Evolutionary conservation across 2,888 invertebrate species (phyloP).

Genomic region (Cantharis lateralis): DNA sequence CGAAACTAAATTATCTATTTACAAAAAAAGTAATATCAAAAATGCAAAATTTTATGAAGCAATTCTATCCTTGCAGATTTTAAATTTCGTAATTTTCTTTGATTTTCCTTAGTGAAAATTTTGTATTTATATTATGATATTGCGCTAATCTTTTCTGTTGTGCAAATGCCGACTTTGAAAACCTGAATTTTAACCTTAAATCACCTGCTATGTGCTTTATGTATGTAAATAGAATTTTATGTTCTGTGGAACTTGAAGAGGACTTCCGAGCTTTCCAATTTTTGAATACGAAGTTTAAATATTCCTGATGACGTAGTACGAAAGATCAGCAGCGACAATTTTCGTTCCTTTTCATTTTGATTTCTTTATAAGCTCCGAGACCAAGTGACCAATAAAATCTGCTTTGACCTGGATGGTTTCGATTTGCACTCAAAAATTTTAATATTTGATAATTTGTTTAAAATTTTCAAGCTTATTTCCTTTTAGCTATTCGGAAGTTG

Average conservation of each 20-base stretch:
- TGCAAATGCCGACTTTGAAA: neutral
- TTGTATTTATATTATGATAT: neutral
- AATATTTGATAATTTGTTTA: neutral
- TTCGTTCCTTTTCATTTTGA: neutral
- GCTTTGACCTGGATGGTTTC: neutral
- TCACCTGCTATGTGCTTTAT: neutral
- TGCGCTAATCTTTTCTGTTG: neutral
- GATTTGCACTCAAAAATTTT: neutral
- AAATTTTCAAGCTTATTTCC: neutral
- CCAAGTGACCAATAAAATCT: neutral
- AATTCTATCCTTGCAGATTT: neutral
- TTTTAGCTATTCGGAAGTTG: neutral
- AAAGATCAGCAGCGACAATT: neutral
- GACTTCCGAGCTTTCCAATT: neutral
- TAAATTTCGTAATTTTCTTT: neutral
- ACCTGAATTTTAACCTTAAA: neutral
- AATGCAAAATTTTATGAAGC: neutral
- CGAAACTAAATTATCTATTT: neutral
- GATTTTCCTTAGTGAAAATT: neutral
- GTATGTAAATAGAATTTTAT: neutral
- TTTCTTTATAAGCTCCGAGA: neutral
- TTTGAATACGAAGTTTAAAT: neutral
- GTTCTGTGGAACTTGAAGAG: neutral
- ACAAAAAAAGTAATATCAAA: neutral
- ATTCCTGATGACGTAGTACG: neutral